Conservation (phyloP, 2,888 invertebrate genomes). For the Pocota personata region DNA sequence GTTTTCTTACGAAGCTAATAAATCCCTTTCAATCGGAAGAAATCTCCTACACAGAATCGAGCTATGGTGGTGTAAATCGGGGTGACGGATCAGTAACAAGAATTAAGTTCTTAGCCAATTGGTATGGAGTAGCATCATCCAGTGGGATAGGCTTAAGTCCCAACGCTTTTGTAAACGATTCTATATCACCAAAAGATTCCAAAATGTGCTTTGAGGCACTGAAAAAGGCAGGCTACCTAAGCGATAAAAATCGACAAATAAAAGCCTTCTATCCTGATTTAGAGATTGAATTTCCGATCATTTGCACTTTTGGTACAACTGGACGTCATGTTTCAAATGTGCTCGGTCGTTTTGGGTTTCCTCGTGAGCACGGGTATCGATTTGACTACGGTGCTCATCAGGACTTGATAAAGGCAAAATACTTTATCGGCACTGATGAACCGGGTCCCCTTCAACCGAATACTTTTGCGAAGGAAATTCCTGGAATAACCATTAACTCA, state of each 20-base stretch:
- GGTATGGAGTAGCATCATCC: conserved; percentile 8
- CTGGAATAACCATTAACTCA: not conserved
- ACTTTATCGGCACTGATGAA: conserved; percentile 31
- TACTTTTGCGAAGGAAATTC: conserved; percentile 22
- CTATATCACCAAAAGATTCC: not conserved
- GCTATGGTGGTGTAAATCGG: conserved; percentile 61
- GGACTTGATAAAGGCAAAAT: conserved; percentile 52
- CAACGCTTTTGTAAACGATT: conserved; percentile 2
- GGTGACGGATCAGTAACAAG: conserved; percentile 27
- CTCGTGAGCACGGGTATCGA: conserved; percentile 64
- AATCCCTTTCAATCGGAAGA: conserved; percentile 64
- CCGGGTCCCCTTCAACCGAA: conserved; percentile 33
- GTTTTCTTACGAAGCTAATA: conserved; percentile 47
- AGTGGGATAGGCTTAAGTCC: not conserved
- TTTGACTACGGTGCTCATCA: conserved; percentile 46
- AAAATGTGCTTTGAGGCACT: conserved; percentile 16
- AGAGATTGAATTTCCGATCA: conserved; percentile 20
- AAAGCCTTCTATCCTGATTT: conserved; percentile 25
- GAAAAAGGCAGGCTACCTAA: conserved; percentile 10
- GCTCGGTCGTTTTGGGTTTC: conserved; percentile 38
- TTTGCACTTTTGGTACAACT: conserved; percentile 26
- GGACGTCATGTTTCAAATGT: conserved; percentile 52
- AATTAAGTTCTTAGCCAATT: conserved; percentile 22
- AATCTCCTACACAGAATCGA: conserved; percentile 53
- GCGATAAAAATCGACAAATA: conserved; percentile 13